Evolutionary conservation across 2,888 invertebrate species (phyloP), one percentile per base, ranked within the genome.

Genomic region (Cremastinae sp.): DNA sequence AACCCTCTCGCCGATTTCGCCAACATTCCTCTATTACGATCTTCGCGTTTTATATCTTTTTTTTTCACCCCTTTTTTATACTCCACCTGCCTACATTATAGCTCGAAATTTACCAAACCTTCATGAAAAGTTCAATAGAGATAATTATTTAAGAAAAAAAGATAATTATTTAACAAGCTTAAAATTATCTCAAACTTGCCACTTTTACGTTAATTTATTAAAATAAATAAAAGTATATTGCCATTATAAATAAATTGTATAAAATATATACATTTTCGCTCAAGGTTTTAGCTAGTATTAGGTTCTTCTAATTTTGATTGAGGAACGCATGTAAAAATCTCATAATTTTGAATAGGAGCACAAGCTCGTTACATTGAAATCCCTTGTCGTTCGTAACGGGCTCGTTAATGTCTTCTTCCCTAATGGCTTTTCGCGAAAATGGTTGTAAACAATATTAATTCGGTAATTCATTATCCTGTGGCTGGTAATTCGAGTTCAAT

Each of bases 1-100:
- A 64, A 69, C 49, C 58, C 51, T 20, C 41, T 38, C 62, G 22
- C 64, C 28, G n/a, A 14, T 28, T 41, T 43, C 58, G 38, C 51
- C 64, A 38, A 62, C 54, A 61, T 70, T 61, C 56, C 56, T 72
- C 49, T 51, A 70, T 69, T 53, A 64, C 51, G 58, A 71, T 76
- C 74, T 72, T 49, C 47, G 65, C 76, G 47, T 59, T 58, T 59
- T 71, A 73, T 59, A 18, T 22, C 41, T 45, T 5, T 5, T 28
- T 28, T 5, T 28, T 28, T 76, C 53, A 18, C 22, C 41, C 54
- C 28, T 5, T 28, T 28, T 5, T 28, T 28, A 2, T 5, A 28
- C 28, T 28, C 28, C 28, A 28, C 28, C 28, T 28, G 28, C 28
- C 28, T 28, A 28, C 28, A 28, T 28, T 28, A n/a, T n/a, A 28